phyloP scores from a whole-genome alignment of 2,797 vertebrate species.

The Cuniculus paca region DNA sequence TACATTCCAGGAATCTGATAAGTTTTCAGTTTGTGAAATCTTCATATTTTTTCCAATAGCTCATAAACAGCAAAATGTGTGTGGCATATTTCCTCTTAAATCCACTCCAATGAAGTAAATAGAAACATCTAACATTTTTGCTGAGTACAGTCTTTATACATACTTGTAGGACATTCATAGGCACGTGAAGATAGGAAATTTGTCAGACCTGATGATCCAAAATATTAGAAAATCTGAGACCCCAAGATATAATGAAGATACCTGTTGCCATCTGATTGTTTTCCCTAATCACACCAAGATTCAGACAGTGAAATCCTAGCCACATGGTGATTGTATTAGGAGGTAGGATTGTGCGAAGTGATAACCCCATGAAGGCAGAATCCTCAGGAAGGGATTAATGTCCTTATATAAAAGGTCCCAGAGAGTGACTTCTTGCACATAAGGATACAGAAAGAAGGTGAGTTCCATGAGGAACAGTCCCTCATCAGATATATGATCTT shows the following conservation, averaged over 20 bases:
- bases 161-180: not conserved
- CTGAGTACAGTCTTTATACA: not conserved
- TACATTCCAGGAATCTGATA: conserved; percentile 3
- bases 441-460: not conserved
- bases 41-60: conserved; percentile 4
- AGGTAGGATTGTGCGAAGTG: not conserved
- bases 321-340: not conserved
- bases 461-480: not conserved
- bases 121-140: not conserved
- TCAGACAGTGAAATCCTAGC: not conserved
- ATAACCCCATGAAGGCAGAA: not conserved
- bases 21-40: conserved; percentile 19
- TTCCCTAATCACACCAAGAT: not conserved
- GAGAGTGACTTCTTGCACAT: not conserved
- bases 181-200: not conserved
- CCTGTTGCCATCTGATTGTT: not conserved
- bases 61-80: conserved; percentile 14
- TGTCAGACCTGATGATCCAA: conserved; percentile 36
- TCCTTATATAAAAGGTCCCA: not conserved
- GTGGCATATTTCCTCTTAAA: conserved; percentile 42
- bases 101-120: conserved; percentile 33
- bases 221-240: conserved; percentile 44
- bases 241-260: conserved; percentile 27
- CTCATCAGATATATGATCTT: not conserved
- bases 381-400: not conserved